A percentile compares a stretch with the other conserved stretches of the same genome.
phyloP scores from a whole-genome alignment of 2,797 vertebrate species.

The Pelodytes ibericus region DNA sequence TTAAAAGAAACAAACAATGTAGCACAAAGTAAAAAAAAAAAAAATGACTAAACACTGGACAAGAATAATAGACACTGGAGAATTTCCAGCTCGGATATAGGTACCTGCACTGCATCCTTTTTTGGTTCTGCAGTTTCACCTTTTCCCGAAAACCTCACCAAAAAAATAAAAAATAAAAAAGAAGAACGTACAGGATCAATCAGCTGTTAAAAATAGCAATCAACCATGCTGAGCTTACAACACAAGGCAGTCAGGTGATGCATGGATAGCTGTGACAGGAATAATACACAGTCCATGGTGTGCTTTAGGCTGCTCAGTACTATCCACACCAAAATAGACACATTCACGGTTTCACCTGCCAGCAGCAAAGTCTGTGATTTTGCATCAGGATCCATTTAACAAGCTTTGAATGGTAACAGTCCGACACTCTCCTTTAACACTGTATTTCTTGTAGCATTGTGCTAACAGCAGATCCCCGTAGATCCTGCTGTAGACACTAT shows the following conservation, averaged over 20 bases:
- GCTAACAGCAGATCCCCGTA: conserved; percentile 38
- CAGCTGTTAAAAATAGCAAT: conserved; percentile 89
- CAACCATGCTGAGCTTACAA: conserved; percentile 91
- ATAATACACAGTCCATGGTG: conserved; percentile 71
- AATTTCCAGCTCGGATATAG: background rate
- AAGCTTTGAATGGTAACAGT: conserved; percentile 56
- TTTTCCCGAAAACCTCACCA: conserved; percentile 65
- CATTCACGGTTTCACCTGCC: conserved; percentile 52
- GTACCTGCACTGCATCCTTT: conserved; percentile 84
- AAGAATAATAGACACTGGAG: too few relatives aligned
- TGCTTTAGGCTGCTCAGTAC: conserved; percentile 62
- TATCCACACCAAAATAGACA: conserved; percentile 57
- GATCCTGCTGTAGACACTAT: conserved; percentile 56
- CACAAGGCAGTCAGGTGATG: conserved; percentile 95
- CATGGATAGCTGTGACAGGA: conserved; percentile 73
- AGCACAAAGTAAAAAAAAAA: too few relatives aligned
- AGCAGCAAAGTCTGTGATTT: conserved; percentile 32
- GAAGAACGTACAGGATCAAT: conserved; percentile 67
- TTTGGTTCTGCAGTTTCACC: conserved; percentile 68
- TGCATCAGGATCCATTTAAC: conserved; percentile 45
- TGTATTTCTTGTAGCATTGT: conserved; percentile 36
- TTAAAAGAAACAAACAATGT: too few relatives aligned
- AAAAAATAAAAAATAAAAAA: background rate
- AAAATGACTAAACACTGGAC: too few relatives aligned
- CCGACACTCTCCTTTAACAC: conserved; percentile 56